phyloP scores from a whole-genome alignment of 2,113 vertebrate genomes.

The Stigmatopora nigra region DNA sequence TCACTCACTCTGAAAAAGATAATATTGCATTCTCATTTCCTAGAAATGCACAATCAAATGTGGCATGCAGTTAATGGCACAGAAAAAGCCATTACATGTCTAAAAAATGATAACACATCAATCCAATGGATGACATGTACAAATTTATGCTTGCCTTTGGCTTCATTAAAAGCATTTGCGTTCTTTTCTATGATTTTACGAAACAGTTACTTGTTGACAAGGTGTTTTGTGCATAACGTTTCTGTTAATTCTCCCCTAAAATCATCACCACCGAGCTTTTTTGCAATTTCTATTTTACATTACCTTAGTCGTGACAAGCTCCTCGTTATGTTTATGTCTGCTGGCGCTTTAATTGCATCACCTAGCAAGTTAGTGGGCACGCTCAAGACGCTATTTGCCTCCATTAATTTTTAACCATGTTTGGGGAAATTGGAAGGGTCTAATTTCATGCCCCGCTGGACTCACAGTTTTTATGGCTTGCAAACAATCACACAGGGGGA shows the following conservation, averaged over 20 bases:
- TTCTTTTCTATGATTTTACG: not conserved
- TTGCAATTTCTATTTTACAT: not conserved
- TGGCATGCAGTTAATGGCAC: not conserved
- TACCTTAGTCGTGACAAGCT: not conserved
- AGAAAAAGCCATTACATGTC: not conserved
- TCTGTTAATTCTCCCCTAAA: not conserved
- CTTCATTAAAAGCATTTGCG: not conserved
- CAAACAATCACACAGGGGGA: slow-evolving; percentile 9
- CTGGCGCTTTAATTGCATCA: slow-evolving; percentile 12
- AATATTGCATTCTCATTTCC: not conserved
- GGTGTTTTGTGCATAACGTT: not conserved
- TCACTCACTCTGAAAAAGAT: not conserved
- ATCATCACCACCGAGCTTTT: not conserved
- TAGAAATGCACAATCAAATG: not conserved
- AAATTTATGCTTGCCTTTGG: not conserved
- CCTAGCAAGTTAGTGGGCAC: slow-evolving; percentile 21
- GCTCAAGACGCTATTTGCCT: slow-evolving; percentile 12
- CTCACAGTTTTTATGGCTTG: slow-evolving; percentile 5
- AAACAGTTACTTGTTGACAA: not conserved
- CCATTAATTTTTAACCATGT: slow-evolving; percentile 33
- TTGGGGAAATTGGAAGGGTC: slow-evolving; percentile 18
- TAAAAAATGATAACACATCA: not conserved
- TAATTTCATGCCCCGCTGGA: slow-evolving; percentile 44
- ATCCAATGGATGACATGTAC: not conserved
- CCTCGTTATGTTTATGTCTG: slow-evolving; percentile 1